Evolutionary conservation across 2,113 vertebrate species (phyloP).

Genomic region (Pipa parva): DNA sequence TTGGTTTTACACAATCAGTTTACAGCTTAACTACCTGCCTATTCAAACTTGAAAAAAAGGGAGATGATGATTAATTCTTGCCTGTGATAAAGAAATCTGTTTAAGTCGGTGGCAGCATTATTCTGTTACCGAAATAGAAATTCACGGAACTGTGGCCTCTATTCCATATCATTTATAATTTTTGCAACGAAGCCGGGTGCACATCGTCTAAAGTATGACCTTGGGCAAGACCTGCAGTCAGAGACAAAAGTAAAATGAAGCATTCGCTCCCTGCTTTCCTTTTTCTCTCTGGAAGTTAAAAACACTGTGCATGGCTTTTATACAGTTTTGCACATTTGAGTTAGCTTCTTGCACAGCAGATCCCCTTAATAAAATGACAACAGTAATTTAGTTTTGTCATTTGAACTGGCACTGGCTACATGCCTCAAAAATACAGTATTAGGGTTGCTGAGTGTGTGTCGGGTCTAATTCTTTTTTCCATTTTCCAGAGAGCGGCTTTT

Average conservation of each 20-base stretch:
- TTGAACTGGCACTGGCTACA: constrained; percentile 83
- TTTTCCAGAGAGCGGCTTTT: constrained; percentile 99
- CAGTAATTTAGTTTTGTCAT: constrained; percentile 99
- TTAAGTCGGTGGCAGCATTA: constrained; percentile 59
- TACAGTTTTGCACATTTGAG: constrained; percentile 88
- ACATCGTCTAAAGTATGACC: constrained; percentile 76
- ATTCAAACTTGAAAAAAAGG: constrained; percentile 46
- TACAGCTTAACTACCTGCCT: constrained; percentile 47
- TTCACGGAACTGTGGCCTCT: constrained; percentile 67
- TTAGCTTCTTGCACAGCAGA: constrained; percentile 89
- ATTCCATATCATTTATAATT: constrained; percentile 73
- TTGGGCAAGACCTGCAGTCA: constrained; percentile 72
- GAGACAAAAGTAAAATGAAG: constrained; percentile 74
- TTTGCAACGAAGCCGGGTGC: constrained; percentile 61
- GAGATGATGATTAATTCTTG: constrained; percentile 54
- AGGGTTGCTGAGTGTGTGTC: constrained; percentile 91
- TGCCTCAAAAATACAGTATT: constrained; percentile 98
- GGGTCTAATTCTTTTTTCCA: constrained; percentile 97
- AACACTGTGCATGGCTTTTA: constrained; percentile 81
- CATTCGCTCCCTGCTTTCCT: constrained; percentile 65
- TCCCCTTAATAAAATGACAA: constrained; percentile 99
- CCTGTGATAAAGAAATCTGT: constrained; percentile 69
- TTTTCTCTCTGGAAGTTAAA: constrained; percentile 73
- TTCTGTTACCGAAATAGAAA: constrained; percentile 66
- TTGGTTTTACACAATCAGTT: constrained; percentile 27